These are phyloP conservation scores for Incurvaria masculella DNA, from an alignment of 2,888 invertebrate species.

Conservation along the genomic window DNA sequence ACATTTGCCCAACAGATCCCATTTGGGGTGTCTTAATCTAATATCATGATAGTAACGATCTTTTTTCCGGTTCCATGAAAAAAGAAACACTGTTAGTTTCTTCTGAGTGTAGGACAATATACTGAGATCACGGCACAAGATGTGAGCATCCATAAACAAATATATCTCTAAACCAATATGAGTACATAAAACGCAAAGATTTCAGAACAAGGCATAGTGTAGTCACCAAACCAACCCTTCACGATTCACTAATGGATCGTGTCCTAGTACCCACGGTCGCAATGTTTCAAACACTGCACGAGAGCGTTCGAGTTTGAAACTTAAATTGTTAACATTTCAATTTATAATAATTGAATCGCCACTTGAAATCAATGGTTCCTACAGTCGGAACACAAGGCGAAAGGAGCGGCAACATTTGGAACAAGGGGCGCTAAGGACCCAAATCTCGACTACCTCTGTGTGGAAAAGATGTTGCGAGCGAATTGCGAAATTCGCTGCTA, in stretches of 20 bases:
- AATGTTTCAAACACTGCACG: not conserved
- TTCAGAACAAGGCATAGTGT: slow-evolving; percentile 13
- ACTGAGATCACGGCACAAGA: no score
- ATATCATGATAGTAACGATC: no score
- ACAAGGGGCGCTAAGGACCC: not conserved
- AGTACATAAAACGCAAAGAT: slow-evolving; percentile 21
- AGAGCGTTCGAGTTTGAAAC: not conserved
- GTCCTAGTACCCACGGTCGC: not conserved
- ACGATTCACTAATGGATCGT: not conserved
- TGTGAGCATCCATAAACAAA: no score
- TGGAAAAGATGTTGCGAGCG: slow-evolving; percentile 13
- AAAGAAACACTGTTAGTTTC: slow-evolving; percentile 29
- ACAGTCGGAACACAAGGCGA: not conserved
- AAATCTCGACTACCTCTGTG: not conserved
- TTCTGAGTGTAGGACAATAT: no score
- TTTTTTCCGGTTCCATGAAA: slow-evolving; percentile 23
- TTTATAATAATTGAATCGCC: not conserved
- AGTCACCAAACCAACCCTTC: slow-evolving; percentile 19
- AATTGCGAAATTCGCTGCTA: slow-evolving; percentile 10
- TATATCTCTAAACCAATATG: no score
- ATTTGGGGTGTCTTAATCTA: no score
- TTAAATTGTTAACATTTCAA: not conserved
- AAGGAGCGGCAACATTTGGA: slow-evolving; percentile 1
- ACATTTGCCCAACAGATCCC: no score
- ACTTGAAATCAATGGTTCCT: not conserved